These are phyloP conservation scores for Brachionichthys hirsutus DNA, from an alignment of 2,113 vertebrate species.

Conservation along the genomic window DNA sequence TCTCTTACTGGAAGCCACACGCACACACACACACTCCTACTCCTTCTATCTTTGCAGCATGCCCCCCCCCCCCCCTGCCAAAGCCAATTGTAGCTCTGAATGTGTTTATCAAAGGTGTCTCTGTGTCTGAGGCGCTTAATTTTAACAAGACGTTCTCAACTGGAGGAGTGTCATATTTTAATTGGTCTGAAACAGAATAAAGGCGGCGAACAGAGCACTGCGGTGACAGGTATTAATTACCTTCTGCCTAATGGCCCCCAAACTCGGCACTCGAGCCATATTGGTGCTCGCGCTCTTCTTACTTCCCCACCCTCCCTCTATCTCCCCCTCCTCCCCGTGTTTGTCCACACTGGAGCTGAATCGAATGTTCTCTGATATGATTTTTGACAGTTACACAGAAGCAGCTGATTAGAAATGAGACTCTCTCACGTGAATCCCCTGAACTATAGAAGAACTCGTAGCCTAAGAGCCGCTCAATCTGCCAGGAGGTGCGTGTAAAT, in stretches of 20 bases:
- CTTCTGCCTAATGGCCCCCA: constrained; percentile 69
- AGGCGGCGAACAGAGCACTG: constrained; percentile 58
- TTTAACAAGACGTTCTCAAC: constrained; percentile 69
- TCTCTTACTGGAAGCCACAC: constrained; percentile 37
- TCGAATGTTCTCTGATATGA: constrained; percentile 29
- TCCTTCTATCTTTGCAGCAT: constrained; percentile 27
- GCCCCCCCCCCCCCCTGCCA: constrained; percentile 52
- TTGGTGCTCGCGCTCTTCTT: constrained; percentile 61
- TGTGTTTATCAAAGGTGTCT: constrained; percentile 73
- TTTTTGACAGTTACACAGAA: constrained; percentile 40
- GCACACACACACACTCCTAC: neutral
- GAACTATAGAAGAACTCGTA: no score
- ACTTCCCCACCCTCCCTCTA: constrained; percentile 48
- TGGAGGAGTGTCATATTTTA: constrained; percentile 73
- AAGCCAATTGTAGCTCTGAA: constrained; percentile 77
- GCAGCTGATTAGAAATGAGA: constrained; percentile 7
- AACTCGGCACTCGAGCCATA: constrained; percentile 64
- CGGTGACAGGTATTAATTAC: constrained; percentile 75
- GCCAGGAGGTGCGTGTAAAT: no score
- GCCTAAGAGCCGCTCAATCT: no score
- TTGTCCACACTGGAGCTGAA: constrained; percentile 35
- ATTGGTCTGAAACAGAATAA: constrained; percentile 73
- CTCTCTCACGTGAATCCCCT: no score
- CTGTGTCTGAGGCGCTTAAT: constrained; percentile 62
- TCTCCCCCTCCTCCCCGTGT: constrained; percentile 31